A percentile compares a stretch with the other conserved stretches of the same genome.
Conservation (phyloP, 1,140 invertebrate species). For the Notospermus geniculatus region DNA sequence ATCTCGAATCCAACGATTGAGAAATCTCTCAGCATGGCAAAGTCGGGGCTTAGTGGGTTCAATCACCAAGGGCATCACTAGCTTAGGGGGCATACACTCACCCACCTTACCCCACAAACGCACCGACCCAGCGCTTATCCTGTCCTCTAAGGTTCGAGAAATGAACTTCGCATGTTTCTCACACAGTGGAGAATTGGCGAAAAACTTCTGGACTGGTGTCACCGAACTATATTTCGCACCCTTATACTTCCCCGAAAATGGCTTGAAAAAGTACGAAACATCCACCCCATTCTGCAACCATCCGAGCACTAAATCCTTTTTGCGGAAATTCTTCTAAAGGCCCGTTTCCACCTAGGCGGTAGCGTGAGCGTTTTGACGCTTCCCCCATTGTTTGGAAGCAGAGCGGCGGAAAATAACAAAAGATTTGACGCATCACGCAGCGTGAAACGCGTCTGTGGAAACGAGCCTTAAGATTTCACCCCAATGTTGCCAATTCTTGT, state of each 20-base stretch:
- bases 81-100: slow-evolving; percentile 13
- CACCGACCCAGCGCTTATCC: too few relatives aligned
- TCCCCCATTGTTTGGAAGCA: too few relatives aligned
- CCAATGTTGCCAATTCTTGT: slow-evolving; percentile 1
- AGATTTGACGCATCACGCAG: too few relatives aligned
- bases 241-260: slow-evolving; percentile 19
- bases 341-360: too few relatives aligned
- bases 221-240: slow-evolving; percentile 16
- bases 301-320: too few relatives aligned
- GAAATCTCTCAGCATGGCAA: slow-evolving; percentile 13
- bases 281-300: slow-evolving; percentile 18
- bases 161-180: slow-evolving; percentile 18
- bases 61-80: slow-evolving; percentile 3
- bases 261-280: slow-evolving; percentile 13
- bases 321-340: neutral
- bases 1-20: slow-evolving; percentile 13
- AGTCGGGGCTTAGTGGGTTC: slow-evolving; percentile 10
- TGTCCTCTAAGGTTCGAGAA: slow-evolving; percentile 4
- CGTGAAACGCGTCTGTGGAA: too few relatives aligned
- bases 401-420: too few relatives aligned
- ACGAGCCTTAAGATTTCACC: too few relatives aligned
- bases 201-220: slow-evolving; percentile 15
- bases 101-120: slow-evolving; percentile 15
- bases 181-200: slow-evolving; percentile 17
- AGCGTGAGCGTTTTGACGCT: too few relatives aligned